A percentile compares a stretch with the other conserved stretches of the same genome.
phyloP scores from a whole-genome alignment of 2,113 vertebrate genomes.

The Ailuropoda melanoleuca region DNA sequence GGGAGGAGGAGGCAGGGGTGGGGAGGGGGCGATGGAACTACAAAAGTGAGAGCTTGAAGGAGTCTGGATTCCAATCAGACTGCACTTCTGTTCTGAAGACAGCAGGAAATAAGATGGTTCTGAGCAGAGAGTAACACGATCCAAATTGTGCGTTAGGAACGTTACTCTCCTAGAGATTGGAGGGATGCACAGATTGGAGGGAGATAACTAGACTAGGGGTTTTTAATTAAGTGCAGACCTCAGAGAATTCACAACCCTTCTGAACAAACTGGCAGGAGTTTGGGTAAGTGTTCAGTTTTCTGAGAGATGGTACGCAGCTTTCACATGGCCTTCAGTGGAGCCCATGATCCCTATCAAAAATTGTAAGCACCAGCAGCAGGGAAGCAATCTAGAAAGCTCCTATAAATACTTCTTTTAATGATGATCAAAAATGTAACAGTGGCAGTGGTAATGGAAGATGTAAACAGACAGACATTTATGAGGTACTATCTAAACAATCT shows the following conservation, averaged over 20 bases:
- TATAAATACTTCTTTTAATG: neutral
- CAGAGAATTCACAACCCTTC: neutral
- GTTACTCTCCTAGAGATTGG: neutral
- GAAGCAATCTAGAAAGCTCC: neutral
- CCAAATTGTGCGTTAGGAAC: neutral
- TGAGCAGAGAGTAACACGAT: neutral
- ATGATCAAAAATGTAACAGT: neutral
- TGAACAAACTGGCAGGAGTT: neutral
- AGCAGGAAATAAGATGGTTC: neutral
- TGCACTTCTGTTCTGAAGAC: slow-evolving; percentile 2
- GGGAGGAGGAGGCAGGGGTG: no score
- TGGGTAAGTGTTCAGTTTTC: neutral
- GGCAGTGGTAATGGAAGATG: neutral
- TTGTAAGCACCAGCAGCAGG: neutral
- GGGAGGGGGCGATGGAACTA: neutral
- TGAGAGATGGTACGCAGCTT: neutral
- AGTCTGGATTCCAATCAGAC: neutral
- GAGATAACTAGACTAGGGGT: neutral
- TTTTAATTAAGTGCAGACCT: neutral
- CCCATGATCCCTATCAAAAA: neutral
- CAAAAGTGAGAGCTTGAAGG: neutral
- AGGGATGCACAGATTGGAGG: neutral
- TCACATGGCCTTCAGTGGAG: neutral
- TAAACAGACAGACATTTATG: neutral
- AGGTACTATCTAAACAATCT: neutral